Conservation (phyloP, 2,888 invertebrate species). For the Macrosiphum euphorbiae region DNA sequence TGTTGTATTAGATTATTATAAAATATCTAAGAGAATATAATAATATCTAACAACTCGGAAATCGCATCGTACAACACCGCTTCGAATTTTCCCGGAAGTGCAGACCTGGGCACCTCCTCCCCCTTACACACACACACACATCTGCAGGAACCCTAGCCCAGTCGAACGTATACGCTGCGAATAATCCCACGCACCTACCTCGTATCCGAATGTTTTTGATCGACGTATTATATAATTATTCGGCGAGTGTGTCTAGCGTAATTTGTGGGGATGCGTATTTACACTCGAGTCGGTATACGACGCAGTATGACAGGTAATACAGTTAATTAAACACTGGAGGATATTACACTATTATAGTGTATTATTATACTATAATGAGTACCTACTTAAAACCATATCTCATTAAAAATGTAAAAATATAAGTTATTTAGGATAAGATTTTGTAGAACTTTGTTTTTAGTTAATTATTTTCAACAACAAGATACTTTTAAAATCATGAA, state of each 20-base stretch:
- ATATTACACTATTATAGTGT: not conserved
- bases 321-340: constrained; percentile 13
- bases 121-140: too few relatives aligned
- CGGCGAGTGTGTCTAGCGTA: not conserved
- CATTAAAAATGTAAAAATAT: not conserved
- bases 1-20: not conserved
- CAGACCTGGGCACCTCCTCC: not conserved
- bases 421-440: not conserved
- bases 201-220: not conserved
- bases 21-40: not conserved
- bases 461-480: not conserved
- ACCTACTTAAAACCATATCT: not conserved
- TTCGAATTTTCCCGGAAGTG: not conserved
- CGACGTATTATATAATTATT: not conserved
- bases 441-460: not conserved
- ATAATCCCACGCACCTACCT: not conserved
- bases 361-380: not conserved
- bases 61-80: not conserved
- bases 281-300: not conserved
- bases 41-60: not conserved
- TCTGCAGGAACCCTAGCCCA: not conserved
- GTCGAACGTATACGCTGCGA: not conserved
- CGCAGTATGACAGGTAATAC: not conserved
- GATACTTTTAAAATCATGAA: not conserved
- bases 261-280: not conserved